Conservation (phyloP, 2,888 invertebrate genomes). For the Eilema griseolum region DNA sequence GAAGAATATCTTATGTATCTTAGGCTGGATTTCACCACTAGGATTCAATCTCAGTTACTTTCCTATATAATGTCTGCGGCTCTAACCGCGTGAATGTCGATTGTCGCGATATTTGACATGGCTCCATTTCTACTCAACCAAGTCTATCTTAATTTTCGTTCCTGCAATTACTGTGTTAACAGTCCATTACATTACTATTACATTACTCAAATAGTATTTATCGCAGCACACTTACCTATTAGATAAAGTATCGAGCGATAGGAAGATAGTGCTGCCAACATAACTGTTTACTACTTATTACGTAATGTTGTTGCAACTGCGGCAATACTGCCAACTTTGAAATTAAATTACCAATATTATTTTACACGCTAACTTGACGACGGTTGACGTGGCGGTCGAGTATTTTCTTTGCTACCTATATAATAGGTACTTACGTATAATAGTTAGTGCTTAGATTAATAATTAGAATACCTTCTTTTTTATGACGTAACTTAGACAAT, state of each 20-base stretch:
- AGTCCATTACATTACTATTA: neutral
- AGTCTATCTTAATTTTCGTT: neutral
- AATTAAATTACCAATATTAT: neutral
- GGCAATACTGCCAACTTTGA: constrained; percentile 35
- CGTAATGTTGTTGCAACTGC: constrained; percentile 40
- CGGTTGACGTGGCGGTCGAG: neutral
- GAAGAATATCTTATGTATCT: neutral
- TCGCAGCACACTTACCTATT: neutral
- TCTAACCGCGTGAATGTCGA: too few species aligned
- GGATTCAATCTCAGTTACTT: neutral
- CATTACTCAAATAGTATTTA: constrained; percentile 1
- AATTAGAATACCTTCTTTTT: neutral
- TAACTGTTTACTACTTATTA: constrained; percentile 28
- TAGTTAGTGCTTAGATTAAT: neutral
- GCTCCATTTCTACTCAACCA: too few species aligned
- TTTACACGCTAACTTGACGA: neutral
- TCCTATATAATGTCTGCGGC: too few species aligned
- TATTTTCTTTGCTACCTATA: neutral
- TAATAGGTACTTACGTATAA: too few species aligned
- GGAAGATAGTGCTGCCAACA: constrained; percentile 29
- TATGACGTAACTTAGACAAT: neutral
- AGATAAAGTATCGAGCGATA: constrained; percentile 28
- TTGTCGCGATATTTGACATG: too few species aligned
- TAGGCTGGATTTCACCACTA: neutral
- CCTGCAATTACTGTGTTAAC: neutral